Evolutionary conservation across 2,797 vertebrate genomes (phyloP).

Genomic region (Darevskia nairensis): DNA sequence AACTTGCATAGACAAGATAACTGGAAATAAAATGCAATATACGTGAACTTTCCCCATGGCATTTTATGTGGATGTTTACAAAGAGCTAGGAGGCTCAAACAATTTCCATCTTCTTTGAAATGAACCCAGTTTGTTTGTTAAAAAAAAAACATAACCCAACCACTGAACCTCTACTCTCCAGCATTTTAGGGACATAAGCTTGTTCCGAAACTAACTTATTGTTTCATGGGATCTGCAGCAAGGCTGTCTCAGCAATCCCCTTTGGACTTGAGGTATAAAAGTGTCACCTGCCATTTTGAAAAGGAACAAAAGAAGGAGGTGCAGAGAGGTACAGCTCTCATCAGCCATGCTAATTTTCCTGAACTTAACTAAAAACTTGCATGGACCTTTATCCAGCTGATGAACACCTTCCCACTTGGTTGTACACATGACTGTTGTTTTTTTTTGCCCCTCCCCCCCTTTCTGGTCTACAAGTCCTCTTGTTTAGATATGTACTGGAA

Average conservation of each 20-base stretch:
- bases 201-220: constrained; percentile 61
- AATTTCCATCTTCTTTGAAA: constrained; percentile 77
- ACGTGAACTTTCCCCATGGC: constrained; percentile 81
- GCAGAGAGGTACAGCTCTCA: constrained; percentile 42
- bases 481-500: constrained; percentile 77
- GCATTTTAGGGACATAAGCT: constrained; percentile 63
- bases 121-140: constrained; percentile 69
- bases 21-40: constrained; percentile 88
- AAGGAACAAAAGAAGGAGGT: constrained; percentile 64
- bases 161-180: constrained; percentile 65
- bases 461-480: constrained; percentile 77
- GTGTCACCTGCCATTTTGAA: constrained; percentile 67
- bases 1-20: constrained; percentile 84
- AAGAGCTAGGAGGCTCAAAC: constrained; percentile 75
- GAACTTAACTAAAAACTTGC: constrained; percentile 72
- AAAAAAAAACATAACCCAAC: constrained; percentile 61
- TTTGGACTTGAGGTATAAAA: constrained; percentile 75
- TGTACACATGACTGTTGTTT: constrained; percentile 74
- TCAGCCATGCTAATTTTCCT: constrained; percentile 75
- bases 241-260: constrained; percentile 68
- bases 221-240: constrained; percentile 66
- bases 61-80: constrained; percentile 90
- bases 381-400: constrained; percentile 77
- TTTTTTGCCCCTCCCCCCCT: constrained; percentile 65
- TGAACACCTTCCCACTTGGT: constrained; percentile 72